These are phyloP conservation scores for Orientallactaga sibirica DNA, from an alignment of 2,797 vertebrate species.

Conservation along the genomic window DNA sequence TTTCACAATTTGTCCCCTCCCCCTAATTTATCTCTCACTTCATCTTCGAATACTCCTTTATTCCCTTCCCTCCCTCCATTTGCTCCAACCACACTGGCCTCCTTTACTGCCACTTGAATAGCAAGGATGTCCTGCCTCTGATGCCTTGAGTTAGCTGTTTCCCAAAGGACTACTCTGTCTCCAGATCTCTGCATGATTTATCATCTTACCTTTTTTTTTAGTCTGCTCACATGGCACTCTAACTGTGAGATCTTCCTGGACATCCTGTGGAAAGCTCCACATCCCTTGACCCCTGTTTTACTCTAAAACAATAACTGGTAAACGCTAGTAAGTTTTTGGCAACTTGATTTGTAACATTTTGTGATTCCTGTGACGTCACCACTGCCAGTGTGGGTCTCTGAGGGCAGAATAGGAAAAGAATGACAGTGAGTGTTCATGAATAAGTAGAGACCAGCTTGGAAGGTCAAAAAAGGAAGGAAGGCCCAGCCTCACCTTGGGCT, in stretches of 20 bases:
- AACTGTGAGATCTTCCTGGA: neutral
- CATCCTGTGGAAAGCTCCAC: neutral
- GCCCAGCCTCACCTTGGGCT: neutral
- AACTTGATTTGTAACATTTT: constrained; percentile 12
- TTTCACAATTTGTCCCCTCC: neutral
- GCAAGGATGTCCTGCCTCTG: neutral
- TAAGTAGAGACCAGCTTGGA: neutral
- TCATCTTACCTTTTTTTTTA: neutral
- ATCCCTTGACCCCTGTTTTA: neutral
- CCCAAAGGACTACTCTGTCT: neutral
- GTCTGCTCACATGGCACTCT: constrained; percentile 4
- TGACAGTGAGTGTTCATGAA: neutral
- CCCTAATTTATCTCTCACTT: neutral
- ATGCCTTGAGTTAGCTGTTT: constrained; percentile 12
- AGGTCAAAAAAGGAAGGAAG: neutral
- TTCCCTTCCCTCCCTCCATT: neutral
- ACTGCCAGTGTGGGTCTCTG: neutral
- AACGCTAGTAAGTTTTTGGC: constrained; percentile 19
- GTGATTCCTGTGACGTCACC: neutral
- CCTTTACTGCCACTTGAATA: neutral
- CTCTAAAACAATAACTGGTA: neutral
- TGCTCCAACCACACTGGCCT: neutral
- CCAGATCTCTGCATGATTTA: neutral
- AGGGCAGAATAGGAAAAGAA: neutral
- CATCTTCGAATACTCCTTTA: neutral